Evolutionary conservation across 2,797 vertebrate genomes (phyloP).

Genomic region (Sebastes ruberrimus): DNA sequence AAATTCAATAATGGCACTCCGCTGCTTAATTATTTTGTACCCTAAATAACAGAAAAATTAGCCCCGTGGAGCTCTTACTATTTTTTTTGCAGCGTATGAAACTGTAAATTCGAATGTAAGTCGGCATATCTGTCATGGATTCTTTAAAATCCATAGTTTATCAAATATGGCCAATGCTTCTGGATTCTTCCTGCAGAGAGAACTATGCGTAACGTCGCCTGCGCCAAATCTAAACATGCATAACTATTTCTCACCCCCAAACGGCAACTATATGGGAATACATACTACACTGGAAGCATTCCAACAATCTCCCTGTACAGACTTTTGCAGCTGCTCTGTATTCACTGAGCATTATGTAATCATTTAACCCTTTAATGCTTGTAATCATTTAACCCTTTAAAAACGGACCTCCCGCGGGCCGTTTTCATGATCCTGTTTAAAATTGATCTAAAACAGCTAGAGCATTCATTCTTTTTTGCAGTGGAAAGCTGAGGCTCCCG

Average conservation of each 20-base stretch:
- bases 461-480: no score
- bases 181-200: neutral
- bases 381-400: no score
- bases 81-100: conserved; percentile 6
- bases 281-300: neutral
- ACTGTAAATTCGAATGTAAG: neutral
- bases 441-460: no score
- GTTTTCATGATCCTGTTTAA: no score
- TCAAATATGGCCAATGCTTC: neutral
- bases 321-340: conserved; percentile 9
- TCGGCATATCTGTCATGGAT: neutral
- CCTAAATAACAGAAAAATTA: conserved; percentile 50
- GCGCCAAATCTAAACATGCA: neutral
- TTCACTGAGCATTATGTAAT: no score
- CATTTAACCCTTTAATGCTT: no score
- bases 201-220: neutral
- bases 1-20: conserved; percentile 59
- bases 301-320: neutral
- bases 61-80: neutral
- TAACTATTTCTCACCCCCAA: neutral
- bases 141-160: conserved; percentile 1
- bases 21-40: conserved; percentile 56
- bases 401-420: no score
- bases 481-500: no score
- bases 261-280: neutral